Evolutionary conservation across 2,113 vertebrate species (phyloP).

Genomic region (Callithrix jacchus): DNA sequence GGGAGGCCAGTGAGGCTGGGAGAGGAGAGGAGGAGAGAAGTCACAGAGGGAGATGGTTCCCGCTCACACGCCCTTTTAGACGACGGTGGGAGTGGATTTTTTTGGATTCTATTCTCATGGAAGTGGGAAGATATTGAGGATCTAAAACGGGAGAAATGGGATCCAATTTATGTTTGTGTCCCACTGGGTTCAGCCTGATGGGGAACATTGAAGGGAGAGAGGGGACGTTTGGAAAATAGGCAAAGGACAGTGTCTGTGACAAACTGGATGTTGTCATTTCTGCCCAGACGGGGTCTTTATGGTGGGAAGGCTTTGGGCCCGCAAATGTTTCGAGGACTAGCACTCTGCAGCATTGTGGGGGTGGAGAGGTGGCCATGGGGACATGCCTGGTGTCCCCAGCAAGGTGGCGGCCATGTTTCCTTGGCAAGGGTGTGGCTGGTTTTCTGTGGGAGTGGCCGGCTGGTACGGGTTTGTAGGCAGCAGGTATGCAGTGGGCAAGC

Average conservation of each 20-base stretch:
- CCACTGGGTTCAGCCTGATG: background rate
- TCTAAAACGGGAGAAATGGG: background rate
- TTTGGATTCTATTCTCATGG: background rate
- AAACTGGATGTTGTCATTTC: background rate
- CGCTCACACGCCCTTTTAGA: background rate
- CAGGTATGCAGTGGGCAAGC: background rate
- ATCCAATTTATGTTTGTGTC: background rate
- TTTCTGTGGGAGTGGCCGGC: background rate
- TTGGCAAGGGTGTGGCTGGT: background rate
- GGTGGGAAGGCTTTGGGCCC: background rate
- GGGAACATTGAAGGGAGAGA: background rate
- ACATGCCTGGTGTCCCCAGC: background rate
- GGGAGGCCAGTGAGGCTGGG: background rate
- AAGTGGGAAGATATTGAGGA: background rate
- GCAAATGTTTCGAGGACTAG: background rate
- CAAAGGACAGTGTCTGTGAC: background rate
- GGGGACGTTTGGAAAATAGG: background rate
- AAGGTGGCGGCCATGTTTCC: background rate
- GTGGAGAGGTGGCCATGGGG: background rate
- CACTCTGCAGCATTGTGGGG: background rate
- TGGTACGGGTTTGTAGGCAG: background rate
- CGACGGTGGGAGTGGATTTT: background rate
- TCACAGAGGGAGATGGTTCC: background rate
- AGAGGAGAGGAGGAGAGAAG: too few relatives aligned
- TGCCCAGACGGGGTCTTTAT: background rate